Conservation (phyloP, 2,113 vertebrate genomes). For the Aramus guarauna region DNA sequence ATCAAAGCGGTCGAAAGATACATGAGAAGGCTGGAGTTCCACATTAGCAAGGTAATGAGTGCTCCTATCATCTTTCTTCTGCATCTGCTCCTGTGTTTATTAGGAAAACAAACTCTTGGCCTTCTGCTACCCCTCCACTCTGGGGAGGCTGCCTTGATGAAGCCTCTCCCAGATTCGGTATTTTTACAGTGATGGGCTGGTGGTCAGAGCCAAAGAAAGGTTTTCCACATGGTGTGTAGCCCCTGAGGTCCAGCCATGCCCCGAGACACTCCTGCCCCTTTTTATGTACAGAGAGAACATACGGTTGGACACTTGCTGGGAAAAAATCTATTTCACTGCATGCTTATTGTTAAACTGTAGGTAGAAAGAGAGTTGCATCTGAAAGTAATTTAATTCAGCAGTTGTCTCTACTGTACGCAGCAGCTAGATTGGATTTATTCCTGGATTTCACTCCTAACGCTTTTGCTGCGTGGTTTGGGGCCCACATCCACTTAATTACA, state of each 20-base stretch:
- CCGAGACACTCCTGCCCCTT: not conserved
- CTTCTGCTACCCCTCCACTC: not conserved
- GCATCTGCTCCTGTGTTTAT: not conserved
- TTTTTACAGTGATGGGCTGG: not conserved
- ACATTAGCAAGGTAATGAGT: conserved; percentile 94
- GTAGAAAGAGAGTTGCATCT: not conserved
- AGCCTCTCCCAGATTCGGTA: not conserved
- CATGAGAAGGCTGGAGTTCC: conserved; percentile 96
- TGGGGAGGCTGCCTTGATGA: not conserved
- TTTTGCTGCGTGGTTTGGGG: not conserved
- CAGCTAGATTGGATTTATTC: not conserved
- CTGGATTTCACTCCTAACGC: not conserved
- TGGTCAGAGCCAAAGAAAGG: not conserved
- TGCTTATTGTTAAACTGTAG: not conserved
- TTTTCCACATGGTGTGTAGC: not conserved
- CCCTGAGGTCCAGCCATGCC: not conserved
- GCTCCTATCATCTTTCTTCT: not conserved
- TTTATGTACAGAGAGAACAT: not conserved
- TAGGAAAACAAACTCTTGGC: not conserved
- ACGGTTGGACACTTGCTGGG: not conserved
- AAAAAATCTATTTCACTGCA: not conserved
- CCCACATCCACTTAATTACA: not conserved
- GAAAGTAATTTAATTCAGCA: conserved; percentile 17
- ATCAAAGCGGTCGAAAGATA: conserved; percentile 95
- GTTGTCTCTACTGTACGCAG: not conserved